Conservation (phyloP, 2,113 vertebrate species). For the Phasianus colchicus region DNA sequence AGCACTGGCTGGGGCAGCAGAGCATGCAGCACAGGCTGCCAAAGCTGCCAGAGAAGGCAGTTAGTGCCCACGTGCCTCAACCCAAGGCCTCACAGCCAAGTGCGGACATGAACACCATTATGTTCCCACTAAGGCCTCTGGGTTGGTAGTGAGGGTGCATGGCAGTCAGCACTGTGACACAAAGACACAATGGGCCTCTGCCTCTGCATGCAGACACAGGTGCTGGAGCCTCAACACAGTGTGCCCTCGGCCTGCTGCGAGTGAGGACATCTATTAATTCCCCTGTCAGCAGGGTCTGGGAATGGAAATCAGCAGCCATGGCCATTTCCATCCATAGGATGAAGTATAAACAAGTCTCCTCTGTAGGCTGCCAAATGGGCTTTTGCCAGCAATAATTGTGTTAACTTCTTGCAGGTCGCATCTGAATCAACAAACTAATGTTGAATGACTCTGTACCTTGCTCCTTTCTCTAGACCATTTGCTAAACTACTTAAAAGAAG, state of each 20-base stretch:
- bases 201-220: fast-evolving
- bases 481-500: not conserved
- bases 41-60: not conserved
- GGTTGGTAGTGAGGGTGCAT: not conserved
- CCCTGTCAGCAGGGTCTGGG: not conserved
- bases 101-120: not conserved
- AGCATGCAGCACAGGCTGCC: fast-evolving
- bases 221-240: not conserved
- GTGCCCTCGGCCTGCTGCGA: not conserved
- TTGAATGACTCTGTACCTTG: not conserved
- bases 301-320: not conserved
- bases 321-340: not conserved
- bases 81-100: not conserved
- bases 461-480: not conserved
- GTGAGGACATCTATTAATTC: fast-evolving
- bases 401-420: fast-evolving
- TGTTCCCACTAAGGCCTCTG: not conserved
- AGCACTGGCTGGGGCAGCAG: not conserved
- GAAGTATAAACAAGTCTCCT: not conserved
- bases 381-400: not conserved
- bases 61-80: fast-evolving
- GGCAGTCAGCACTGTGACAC: not conserved
- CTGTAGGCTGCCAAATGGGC: not conserved
- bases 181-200: not conserved
- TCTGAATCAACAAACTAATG: not conserved